Evolutionary conservation across 2,113 vertebrate genomes (phyloP).

Genomic region (Dasyprocta punctata): DNA sequence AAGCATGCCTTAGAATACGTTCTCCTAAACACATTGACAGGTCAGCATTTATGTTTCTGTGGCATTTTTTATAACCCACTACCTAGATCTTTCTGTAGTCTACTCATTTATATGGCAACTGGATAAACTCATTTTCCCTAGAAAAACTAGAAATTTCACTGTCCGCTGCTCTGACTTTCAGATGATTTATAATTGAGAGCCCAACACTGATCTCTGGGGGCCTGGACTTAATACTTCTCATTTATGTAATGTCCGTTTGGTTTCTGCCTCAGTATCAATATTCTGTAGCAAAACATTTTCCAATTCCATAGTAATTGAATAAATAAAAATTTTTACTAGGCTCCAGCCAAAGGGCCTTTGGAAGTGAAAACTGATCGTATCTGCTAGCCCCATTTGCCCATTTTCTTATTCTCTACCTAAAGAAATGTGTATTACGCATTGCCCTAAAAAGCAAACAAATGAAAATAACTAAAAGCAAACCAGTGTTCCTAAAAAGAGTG

Average conservation of each 20-base stretch:
- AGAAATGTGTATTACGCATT: not conserved
- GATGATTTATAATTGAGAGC: not conserved
- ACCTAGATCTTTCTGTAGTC: not conserved
- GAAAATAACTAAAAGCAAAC: not conserved
- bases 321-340: constrained; percentile 10
- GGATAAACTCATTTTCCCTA: not conserved
- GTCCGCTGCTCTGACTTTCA: not conserved
- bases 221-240: not conserved
- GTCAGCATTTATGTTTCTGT: not conserved
- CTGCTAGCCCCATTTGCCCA: not conserved
- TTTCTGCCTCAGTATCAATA: not conserved
- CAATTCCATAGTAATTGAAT: not conserved
- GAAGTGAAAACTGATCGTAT: not conserved
- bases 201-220: not conserved
- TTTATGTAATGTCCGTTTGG: not conserved
- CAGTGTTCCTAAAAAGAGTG: not conserved
- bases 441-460: not conserved
- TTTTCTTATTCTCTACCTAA: not conserved
- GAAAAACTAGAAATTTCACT: not conserved
- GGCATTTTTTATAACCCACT: not conserved
- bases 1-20: not conserved
- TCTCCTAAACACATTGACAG: not conserved
- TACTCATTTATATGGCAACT: not conserved
- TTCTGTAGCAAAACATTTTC: constrained; percentile 9
- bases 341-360: not conserved